These are phyloP conservation scores for Spodoptera picta DNA, from an alignment of 2,888 invertebrate species.

Conservation along the genomic window DNA sequence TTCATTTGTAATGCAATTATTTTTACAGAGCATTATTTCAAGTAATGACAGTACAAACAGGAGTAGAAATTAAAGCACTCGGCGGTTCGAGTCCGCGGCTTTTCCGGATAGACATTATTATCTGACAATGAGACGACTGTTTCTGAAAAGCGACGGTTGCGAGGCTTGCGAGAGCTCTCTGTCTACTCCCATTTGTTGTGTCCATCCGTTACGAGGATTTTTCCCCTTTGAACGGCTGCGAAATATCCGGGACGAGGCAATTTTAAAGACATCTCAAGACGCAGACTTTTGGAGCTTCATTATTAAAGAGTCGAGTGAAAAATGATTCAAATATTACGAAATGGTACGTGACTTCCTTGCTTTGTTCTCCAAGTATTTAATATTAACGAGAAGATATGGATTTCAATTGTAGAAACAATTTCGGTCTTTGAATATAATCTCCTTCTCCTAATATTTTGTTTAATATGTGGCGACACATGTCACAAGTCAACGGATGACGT, in stretches of 20 bases:
- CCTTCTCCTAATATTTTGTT: no score
- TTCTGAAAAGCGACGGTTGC: conserved; percentile 45
- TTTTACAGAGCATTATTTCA: conserved; percentile 13
- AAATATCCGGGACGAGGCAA: conserved; percentile 40
- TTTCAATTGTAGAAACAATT: no score
- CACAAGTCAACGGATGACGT: no score
- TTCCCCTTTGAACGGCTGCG: conserved; percentile 39
- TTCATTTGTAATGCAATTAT: conserved; percentile 21
- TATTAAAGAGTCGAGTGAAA: conserved; percentile 40
- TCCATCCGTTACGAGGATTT: conserved; percentile 53
- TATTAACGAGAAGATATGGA: background rate
- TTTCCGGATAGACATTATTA: conserved; percentile 50
- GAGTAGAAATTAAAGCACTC: conserved; percentile 40
- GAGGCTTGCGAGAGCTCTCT: conserved; percentile 36
- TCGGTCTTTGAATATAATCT: no score
- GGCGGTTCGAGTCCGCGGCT: conserved; percentile 11
- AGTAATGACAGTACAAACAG: conserved; percentile 30
- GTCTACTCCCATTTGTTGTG: conserved; percentile 29
- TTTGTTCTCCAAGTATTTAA: background rate
- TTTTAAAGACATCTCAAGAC: conserved; percentile 52
- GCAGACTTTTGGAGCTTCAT: conserved; percentile 39
- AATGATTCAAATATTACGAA: conserved; percentile 38
- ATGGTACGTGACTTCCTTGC: background rate
- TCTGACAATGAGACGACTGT: conserved; percentile 54
- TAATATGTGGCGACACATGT: no score